Base-by-base conservation (phyloP, 2,888 invertebrate species). In the Leptinotarsa juncta region DNA sequence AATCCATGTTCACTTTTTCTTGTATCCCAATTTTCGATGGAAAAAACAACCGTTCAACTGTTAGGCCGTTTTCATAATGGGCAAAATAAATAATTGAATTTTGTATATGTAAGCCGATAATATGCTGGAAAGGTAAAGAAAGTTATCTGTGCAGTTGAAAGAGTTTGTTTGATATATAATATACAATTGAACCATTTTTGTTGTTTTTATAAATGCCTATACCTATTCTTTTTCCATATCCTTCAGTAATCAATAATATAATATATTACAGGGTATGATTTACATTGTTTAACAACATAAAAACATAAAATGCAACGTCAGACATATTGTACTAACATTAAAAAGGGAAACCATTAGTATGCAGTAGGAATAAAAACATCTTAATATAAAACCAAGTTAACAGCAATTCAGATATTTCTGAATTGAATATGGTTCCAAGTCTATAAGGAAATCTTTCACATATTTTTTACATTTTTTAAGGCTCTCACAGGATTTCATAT, bases 11-110 rank as follows among this genome's bases (percentile, higher is more conserved):
- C 81, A 82, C 81, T 82, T 83, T 84, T 84, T 83, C 84, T 82
- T 81, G 81, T 81, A 82, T 82, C 78, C 62, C 71, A 75, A 70
- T 76, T 76, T 57, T 72, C 72, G 72, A 66, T 74, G 55, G 72
- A 80, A 79, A 81, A 82, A 83, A 83, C 82, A 83, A 83, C 83
- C 82, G 82, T 85, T 85, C 85, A 86, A 85, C 86, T 85, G 86
- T 86, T 84, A 82, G 81, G 80, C 79, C 81, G 81, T 82, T 82
- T 80, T 78, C 72, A 77, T 72, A 78, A 81, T 80, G 81, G 81
- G 81, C 81, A 81, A 79, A 76, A 81, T 77, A 78, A 82, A 80
- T 78, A 80, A 78, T 79, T 78, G 76, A 78, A 78, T 78, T 81
- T 78, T 80, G 81, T 79, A 74, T 81, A 78, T 77, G 77, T 79